phyloP scores from a whole-genome alignment of 2,797 vertebrate genomes.

The Peromyscus eremicus region DNA sequence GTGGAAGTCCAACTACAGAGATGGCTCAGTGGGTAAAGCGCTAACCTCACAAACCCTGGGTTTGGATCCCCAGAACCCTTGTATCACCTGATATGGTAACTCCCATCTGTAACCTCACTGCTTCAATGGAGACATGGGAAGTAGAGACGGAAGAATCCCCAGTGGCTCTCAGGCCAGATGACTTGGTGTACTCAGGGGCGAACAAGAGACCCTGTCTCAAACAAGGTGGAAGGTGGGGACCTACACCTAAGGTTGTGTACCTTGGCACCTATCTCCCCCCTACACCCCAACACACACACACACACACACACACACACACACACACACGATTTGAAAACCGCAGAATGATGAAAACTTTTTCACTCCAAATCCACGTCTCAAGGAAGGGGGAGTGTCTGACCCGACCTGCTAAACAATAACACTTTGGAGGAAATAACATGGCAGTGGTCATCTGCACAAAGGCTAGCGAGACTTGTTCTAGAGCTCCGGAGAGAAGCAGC shows the following conservation, averaged over 20 bases:
- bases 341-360: not conserved
- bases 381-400: not conserved
- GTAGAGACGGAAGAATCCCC: too few species aligned
- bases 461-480: not conserved
- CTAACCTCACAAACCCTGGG: not conserved
- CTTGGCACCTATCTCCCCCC: not conserved
- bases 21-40: not conserved
- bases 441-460: slow-evolving; percentile 41
- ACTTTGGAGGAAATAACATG: not conserved
- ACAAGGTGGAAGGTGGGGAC: not conserved
- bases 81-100: not conserved
- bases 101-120: not conserved
- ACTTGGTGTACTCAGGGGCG: too few species aligned
- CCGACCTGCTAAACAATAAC: not conserved
- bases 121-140: not conserved
- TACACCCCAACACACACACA: not conserved
- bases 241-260: not conserved
- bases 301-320: not conserved
- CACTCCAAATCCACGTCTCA: not conserved
- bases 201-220: not conserved
- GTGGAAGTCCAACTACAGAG: not conserved
- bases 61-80: not conserved
- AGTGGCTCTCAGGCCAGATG: not conserved
- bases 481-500: not conserved
- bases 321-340: not conserved